Evolutionary conservation across 2,797 vertebrate species (phyloP), one percentile per base, ranked within the genome.

Genomic region (Poecilia picta): DNA sequence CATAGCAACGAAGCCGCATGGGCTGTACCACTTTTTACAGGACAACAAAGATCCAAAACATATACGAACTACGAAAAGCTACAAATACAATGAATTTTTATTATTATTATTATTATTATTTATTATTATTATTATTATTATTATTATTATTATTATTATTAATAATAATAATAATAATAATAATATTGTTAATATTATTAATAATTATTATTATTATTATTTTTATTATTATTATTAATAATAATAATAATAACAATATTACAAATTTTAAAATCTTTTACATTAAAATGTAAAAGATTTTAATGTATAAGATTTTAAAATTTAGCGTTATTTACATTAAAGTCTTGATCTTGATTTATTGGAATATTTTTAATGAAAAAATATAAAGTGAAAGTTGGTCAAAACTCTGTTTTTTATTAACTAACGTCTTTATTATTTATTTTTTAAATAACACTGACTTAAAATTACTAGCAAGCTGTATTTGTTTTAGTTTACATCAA

Each of bases 1-100:
- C 93, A 91, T 91, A 59, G 91, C 89, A 89, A 95, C 92, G 74
- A 84, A 46, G 51, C 80, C 83, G 91, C 89, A 92, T 94, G 94
- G 94, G 93, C 89, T 83, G 94, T 80, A 94, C 94, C 94, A 91
- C 82, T 84, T 59, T 53, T 81, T 73, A 77, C 81, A 74, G 83
- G 83, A 87, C 84, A 79, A 83, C 76, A 81, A 72, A 64, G 20
- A 71, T 71, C 41, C 41, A 45, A 16, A 62, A 62, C 28, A 59
- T 55, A 68, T n/a, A 55, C 8, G 25, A 25, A 55, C 10, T 55
- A 55, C 53, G 4, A 28, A 57, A 57, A 57, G 28, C 20, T 45
- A 25, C 68, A 28, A 45, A 45, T n/a, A 28, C 28, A 7, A 18
- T 16, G 16, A 36, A 36, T 8, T 31, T 15, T 59, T 55, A n/a